Percentiles rank a stretch among this genome's conserved stretches.
These are phyloP conservation scores for Antitype chi DNA, from an alignment of 2,888 invertebrate genomes.

Conservation along the genomic window DNA sequence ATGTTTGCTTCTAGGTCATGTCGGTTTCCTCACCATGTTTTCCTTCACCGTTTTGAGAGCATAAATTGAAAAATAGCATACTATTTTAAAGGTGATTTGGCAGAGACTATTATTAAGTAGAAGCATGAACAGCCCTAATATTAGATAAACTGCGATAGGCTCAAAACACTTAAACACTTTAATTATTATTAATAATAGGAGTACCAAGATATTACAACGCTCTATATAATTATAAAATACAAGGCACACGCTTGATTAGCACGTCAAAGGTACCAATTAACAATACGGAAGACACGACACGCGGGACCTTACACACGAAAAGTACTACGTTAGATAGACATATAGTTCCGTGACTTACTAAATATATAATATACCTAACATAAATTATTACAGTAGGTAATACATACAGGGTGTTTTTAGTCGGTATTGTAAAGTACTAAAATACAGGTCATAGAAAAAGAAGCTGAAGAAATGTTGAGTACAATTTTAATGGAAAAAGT, in stretches of 20 bases:
- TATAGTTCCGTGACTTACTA: conserved; percentile 39
- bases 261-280: conserved; percentile 54
- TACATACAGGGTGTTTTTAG: not conserved
- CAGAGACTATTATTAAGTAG: not conserved
- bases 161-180: conserved; percentile 30
- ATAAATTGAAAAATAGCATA: not conserved
- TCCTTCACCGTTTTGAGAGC: too few species aligned
- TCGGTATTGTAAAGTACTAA: too few species aligned
- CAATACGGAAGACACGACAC: conserved; percentile 54
- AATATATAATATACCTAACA: not conserved
- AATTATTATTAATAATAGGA: conserved; percentile 30
- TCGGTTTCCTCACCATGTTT: too few species aligned
- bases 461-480: not conserved
- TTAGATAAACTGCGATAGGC: conserved; percentile 2
- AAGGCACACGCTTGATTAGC: conserved; percentile 32
- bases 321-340: conserved; percentile 30
- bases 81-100: not conserved
- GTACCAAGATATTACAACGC: conserved; percentile 4
- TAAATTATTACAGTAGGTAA: not conserved
- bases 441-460: not conserved
- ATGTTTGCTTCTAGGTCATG: too few species aligned
- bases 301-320: conserved; percentile 36
- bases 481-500: not conserved
- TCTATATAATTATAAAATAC: conserved; percentile 40
- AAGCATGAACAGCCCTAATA: not conserved